phyloP scores from a whole-genome alignment of 2,797 vertebrate genomes.

The Gallinago solitaria region DNA sequence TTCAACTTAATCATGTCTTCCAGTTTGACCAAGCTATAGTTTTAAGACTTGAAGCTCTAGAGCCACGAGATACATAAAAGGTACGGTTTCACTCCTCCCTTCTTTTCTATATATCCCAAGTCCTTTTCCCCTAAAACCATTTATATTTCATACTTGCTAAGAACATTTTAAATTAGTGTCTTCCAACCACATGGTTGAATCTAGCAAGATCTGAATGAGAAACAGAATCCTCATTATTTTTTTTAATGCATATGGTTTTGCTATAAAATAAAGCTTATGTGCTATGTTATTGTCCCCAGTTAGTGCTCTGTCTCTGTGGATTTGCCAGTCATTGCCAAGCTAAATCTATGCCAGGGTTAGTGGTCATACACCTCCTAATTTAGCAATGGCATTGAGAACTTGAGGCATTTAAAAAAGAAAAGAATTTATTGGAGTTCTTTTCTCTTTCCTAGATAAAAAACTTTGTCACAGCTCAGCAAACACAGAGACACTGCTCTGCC shows the following conservation, averaged over 20 bases:
- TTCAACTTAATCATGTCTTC: background rate
- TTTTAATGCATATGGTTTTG: background rate
- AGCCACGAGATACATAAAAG: background rate
- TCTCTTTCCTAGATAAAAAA: background rate
- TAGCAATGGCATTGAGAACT: background rate
- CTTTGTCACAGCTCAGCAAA: background rate
- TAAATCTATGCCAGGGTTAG: background rate
- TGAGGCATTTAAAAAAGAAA: background rate
- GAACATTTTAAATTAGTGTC: background rate
- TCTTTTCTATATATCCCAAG: background rate
- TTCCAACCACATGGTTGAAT: background rate
- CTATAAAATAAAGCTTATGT: background rate
- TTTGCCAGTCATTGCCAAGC: background rate
- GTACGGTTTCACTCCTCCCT: background rate
- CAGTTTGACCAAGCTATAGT: background rate
- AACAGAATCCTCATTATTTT: background rate
- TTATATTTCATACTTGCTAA: background rate
- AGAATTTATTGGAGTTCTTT: background rate
- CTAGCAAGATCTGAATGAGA: background rate
- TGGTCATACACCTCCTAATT: background rate
- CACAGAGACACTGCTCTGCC: background rate
- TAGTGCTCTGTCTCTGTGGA: background rate
- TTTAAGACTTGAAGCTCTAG: background rate
- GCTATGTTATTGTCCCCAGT: background rate
- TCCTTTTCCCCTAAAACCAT: background rate